Evolutionary conservation across 2,797 vertebrate genomes (phyloP), one percentile per base, ranked within the genome.

Genomic region (Neosilurus mollespiculum): DNA sequence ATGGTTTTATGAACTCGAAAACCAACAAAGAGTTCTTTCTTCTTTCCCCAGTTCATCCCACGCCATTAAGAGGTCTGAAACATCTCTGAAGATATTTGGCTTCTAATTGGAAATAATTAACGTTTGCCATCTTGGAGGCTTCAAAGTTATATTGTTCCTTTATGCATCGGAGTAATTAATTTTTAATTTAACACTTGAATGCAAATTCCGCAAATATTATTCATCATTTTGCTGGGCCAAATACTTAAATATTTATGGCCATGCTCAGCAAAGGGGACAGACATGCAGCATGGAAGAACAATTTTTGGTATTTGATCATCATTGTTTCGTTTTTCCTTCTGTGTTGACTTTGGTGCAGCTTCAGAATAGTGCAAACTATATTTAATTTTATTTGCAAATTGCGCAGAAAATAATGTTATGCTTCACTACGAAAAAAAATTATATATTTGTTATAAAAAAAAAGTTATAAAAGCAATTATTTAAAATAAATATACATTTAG

Each of bases 111-210:
- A 90, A 87, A 88, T 89, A 89, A 90, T 89, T 90, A 89, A 90
- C 88, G 81, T 89, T 89, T 87, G 87, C 88, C 87, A 91, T 90
- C 87, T 87, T 84, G 83, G 80, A 87, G 83, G 84, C 87, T 89
- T 91, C 90, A 89, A 89, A 90, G 89, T 91, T 89, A 86, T 88
- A 90, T 89, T 89, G 90, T 91, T 91, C 90, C 85, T 89, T 89
- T 89, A 88, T 89, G 85, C 84, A 86, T 88, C 84, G 37, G 79
- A 84, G 83, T 88, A 90, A 91, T 90, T 88, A 89, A 90, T 91
- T 88, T 90, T 91, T 90, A 90, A 91, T 90, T 91, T 88, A 90
- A 89, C 89, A 90, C 88, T 89, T 85, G 88, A 89, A 91, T 91
- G 90, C 88, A 87, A 91, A 91, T 88, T 86, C 84, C 80, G 86